phyloP scores from a whole-genome alignment of 30 jellyfish, hydroid and myxozoan species.

The Aurelia aurita complex sp. Pacific region DNA sequence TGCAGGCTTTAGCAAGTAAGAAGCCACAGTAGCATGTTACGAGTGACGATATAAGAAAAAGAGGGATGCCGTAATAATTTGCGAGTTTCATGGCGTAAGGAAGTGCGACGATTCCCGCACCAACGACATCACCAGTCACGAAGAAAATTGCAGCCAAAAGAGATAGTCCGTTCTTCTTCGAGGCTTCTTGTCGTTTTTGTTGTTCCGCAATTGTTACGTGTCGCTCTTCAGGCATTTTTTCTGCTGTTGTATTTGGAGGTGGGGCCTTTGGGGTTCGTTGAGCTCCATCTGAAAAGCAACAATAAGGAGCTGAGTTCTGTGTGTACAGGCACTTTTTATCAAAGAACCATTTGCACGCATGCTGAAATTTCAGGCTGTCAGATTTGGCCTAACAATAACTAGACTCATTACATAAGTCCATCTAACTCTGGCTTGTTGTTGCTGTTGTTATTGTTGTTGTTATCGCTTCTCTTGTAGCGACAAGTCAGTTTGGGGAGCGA shows the following conservation, averaged over 20 bases:
- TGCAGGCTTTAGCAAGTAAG: constrained; percentile 88
- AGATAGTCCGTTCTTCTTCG: constrained; percentile 64
- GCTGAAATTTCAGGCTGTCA: no score
- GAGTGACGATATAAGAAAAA: constrained; percentile 77
- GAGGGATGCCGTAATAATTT: constrained; percentile 86
- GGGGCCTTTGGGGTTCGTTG: constrained; percentile 54
- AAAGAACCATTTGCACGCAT: no score
- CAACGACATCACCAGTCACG: constrained; percentile 96
- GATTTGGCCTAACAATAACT: no score
- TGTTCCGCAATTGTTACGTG: constrained; percentile 7
- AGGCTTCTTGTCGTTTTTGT: constrained; percentile 25
- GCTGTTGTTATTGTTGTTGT: no score
- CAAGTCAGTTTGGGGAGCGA: no score
- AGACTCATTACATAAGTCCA: no score
- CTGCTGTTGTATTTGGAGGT: background rate
- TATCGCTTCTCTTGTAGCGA: no score
- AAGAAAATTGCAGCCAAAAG: constrained; percentile 84
- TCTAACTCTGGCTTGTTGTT: no score
- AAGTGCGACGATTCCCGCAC: constrained; percentile 97
- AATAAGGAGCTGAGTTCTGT: no score
- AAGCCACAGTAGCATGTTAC: constrained; percentile 88
- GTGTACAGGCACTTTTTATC: no score
- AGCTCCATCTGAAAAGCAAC: constrained; percentile 37
- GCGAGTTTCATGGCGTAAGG: constrained; percentile 97
- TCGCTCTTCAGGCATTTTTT: constrained; percentile 9